These are phyloP conservation scores for Plutella xylostella DNA, from an alignment of 2,888 invertebrate species.

Conservation along the genomic window DNA sequence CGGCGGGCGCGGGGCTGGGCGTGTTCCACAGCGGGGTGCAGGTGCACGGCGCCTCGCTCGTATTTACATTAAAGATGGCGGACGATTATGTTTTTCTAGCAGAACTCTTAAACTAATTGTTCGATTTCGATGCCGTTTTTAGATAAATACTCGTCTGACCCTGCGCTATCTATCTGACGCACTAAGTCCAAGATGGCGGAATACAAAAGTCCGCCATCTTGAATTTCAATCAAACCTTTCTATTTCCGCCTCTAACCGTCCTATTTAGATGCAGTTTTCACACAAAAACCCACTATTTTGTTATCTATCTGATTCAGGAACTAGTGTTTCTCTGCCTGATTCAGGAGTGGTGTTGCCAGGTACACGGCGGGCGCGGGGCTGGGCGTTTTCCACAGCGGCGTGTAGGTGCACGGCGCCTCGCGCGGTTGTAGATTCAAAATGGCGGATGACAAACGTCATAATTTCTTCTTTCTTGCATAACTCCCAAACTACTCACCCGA, in stretches of 20 bases:
- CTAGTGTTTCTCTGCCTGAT: no score
- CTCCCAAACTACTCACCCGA: no score
- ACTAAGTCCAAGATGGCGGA: neutral
- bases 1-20: constrained; percentile 95
- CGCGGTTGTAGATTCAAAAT: no score
- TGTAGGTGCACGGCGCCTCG: constrained; percentile 93
- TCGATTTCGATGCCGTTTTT: no score
- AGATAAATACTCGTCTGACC: neutral
- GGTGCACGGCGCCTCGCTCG: constrained; percentile 89
- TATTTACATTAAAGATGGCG: no score
- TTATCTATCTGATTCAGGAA: neutral
- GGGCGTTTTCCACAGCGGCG: constrained; percentile 98
- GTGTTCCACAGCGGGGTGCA: constrained; percentile 99
- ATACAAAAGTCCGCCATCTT: neutral
- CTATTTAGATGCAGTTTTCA: neutral
- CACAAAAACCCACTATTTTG: neutral
- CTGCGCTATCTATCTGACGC: neutral
- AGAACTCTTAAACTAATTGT: no score
- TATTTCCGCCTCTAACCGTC: neutral
- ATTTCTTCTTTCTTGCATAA: no score
- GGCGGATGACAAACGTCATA: no score
- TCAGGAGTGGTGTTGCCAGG: constrained; percentile 68
- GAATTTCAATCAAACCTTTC: no score
- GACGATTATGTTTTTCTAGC: no score
- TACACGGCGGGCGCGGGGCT: constrained; percentile 97